Evolutionary conservation across 1,140 invertebrate species (phyloP).

Genomic region (Drosophila guanche): DNA sequence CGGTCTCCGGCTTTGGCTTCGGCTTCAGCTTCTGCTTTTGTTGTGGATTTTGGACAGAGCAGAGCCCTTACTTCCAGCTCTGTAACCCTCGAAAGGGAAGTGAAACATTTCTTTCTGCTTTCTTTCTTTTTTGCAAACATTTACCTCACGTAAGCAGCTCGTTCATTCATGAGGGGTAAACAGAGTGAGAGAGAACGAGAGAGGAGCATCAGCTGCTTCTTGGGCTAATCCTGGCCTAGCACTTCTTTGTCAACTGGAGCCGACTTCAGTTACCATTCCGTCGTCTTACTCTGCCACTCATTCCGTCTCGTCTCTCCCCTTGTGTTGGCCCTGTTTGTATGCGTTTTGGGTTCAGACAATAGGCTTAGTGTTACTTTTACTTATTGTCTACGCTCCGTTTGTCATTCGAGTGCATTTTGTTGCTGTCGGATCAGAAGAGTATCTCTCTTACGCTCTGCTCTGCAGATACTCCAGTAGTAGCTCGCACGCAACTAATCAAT

Average conservation of each 20-base stretch:
- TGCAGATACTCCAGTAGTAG: not conserved
- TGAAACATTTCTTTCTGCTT: conserved; percentile 36
- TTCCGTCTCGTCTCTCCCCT: conserved; percentile 14
- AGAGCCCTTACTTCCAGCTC: too few species aligned
- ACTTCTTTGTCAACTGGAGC: conserved; percentile 41
- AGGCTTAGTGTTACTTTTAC: conserved; percentile 77
- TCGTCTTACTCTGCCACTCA: conserved; percentile 1
- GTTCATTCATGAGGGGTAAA: conserved; percentile 53
- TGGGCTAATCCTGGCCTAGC: conserved; percentile 49
- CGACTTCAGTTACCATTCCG: conserved; percentile 45
- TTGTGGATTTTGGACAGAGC: conserved; percentile 8
- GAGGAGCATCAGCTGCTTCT: conserved; percentile 56
- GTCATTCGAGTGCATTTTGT: conserved; percentile 69
- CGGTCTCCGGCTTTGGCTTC: conserved; percentile 29
- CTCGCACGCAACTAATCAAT: conserved; percentile 48
- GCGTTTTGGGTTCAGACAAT: conserved; percentile 74
- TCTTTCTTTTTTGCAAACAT: conserved; percentile 38
- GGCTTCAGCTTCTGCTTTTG: conserved; percentile 7
- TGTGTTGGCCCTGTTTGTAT: conserved; percentile 64
- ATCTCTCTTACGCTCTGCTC: not conserved
- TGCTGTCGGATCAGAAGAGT: conserved; percentile 3
- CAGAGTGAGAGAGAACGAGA: conserved; percentile 1
- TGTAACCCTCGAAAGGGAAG: too few species aligned
- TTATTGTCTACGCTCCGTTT: conserved; percentile 73
- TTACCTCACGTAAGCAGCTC: conserved; percentile 39